A percentile compares a stretch with the other conserved stretches of the same genome.
Evolutionary conservation across 2,888 invertebrate genomes (phyloP).

Genomic region (Ophion slaviceki): DNA sequence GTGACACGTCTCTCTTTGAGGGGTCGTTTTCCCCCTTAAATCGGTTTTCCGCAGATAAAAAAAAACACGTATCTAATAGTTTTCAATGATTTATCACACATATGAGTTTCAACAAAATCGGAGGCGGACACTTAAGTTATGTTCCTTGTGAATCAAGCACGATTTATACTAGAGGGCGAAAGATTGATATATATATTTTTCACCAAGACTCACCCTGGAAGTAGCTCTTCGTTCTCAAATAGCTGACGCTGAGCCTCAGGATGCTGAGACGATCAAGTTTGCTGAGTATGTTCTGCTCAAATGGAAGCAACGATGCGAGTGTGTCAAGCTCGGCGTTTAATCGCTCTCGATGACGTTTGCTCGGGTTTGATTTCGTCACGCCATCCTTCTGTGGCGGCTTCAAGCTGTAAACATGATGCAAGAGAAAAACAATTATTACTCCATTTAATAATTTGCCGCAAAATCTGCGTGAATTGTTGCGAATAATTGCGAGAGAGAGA

Average conservation of each 20-base stretch:
- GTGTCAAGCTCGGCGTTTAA: constrained; percentile 99
- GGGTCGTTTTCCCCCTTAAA: no score
- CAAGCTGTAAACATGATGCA: constrained; percentile 88
- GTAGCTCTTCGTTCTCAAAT: constrained; percentile 99
- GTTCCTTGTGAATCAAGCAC: no score
- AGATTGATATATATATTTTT: background rate
- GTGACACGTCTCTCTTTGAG: no score
- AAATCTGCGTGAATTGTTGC: background rate
- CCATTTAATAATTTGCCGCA: constrained; percentile 6
- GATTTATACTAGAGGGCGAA: background rate
- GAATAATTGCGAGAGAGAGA: background rate
- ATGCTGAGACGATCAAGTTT: constrained; percentile 99
- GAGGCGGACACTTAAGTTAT: no score
- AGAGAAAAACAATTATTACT: constrained; percentile 30
- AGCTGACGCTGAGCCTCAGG: constrained; percentile 98
- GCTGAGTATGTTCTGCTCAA: constrained; percentile 98
- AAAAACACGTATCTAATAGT: no score
- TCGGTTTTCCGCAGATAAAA: no score
- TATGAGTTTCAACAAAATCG: no score
- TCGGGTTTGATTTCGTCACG: constrained; percentile 98
- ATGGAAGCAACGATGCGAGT: constrained; percentile 96
- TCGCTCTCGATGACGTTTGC: constrained; percentile 98
- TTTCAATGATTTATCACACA: no score
- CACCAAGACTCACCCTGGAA: constrained; percentile 94
- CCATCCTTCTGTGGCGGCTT: constrained; percentile 98